Base-by-base conservation (phyloP, 37 sponge, comb jelly and placozoan genomes). In the Halisarca cf. caerulea region DNA sequence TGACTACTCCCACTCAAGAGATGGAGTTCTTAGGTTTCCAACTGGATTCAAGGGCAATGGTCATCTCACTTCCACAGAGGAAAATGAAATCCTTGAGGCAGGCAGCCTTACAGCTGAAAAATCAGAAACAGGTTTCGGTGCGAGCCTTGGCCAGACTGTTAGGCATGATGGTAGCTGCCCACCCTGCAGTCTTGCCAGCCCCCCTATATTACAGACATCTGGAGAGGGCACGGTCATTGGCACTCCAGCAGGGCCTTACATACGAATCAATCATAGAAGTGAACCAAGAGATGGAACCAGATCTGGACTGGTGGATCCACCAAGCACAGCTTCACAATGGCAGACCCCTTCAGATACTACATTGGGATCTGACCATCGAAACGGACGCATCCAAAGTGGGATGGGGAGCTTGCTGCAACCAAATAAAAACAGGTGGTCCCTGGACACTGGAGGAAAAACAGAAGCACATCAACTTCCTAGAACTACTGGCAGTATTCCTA, bases 401-500 rank as follows among this genome's bases (percentile, higher is more conserved):
- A 2, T 60, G 87, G 87, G 87, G 81, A 11, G 81, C 61, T 18
- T 18, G 11, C 17, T 80, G 81, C 75, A 20, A 73, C 0, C 5
- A 34, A 8, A 18, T 23, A 24, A 27, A 5, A 17, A 88, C 85
- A 32, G 89, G 84, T 7, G 85, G 85, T 0, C 72, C 51, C 3
- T 88, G 89, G 84, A 33, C 89, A 4, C 57, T 0, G 44, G 3
- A 7, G 77, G 83, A 88, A 57, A 37, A 37, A 3, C 24, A 33
- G 42, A 21, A 44, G 69, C 85, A 88, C 68, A 83, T 88, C 38
- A 88, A 83, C 45, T 81, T 14, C 24, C 33, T 88, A 66, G 88
- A 88, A 66, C 66, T 88, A 40, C 68, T 61, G 34, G 88, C 84
- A 40, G 83, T 60, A 9, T 83, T 71, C 53, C 69, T 83, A 30